Percentiles rank a stretch among this genome's conserved stretches.
Conservation (phyloP, 2,888 invertebrate genomes). For the Stramonita haemastoma region DNA sequence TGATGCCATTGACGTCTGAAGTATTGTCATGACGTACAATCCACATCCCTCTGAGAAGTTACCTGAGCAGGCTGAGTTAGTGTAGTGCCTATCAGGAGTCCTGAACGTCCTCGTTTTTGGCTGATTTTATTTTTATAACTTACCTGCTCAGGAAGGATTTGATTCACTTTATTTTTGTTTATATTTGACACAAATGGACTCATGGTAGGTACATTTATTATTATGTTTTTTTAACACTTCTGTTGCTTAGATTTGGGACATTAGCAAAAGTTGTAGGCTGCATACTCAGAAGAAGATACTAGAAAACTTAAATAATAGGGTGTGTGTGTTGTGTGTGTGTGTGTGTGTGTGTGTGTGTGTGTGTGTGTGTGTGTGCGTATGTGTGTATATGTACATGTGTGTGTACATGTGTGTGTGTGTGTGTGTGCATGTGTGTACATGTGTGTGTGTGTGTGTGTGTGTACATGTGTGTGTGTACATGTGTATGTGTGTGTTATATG, state of each 20-base stretch:
- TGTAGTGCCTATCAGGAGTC: neutral
- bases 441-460: slow-evolving; percentile 26
- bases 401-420: neutral
- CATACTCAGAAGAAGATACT: too few species aligned
- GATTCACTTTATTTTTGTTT: too few species aligned
- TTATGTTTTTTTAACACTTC: too few species aligned
- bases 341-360: slow-evolving; percentile 26
- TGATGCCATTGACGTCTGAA: neutral
- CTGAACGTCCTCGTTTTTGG: neutral
- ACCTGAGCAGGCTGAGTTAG: neutral
- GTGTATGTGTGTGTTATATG: too few species aligned
- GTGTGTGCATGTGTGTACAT: slow-evolving; percentile 80
- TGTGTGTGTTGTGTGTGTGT: neutral
- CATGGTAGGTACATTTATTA: too few species aligned
- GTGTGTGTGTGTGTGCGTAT: slow-evolving; percentile 23
- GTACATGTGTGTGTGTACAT: slow-evolving; percentile 16
- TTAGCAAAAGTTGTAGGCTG: too few species aligned
- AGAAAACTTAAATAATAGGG: neutral
- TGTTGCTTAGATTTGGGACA: too few species aligned
- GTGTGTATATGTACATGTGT: neutral
- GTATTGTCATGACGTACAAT: neutral
- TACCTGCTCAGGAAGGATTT: too few species aligned
- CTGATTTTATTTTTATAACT: too few species aligned
- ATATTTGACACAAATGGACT: too few species aligned
- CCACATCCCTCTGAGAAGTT: neutral